Base-by-base conservation (phyloP, 1,140 invertebrate genomes). In the Neuroterus valhalla region DNA sequence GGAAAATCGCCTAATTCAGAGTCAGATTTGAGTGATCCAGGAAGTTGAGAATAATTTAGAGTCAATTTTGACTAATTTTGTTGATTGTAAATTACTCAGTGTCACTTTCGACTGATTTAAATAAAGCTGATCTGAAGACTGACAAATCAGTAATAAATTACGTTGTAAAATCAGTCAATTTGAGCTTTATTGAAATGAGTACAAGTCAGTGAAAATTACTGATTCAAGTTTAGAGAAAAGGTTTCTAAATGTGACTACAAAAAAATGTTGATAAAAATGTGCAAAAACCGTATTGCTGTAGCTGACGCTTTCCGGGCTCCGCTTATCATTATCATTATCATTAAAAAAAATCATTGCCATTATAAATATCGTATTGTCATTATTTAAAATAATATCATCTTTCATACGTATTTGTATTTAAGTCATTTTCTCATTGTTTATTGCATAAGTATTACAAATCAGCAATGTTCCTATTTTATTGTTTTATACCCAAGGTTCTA, bases 401-500 rank as follows among this genome's bases (percentile, higher is more conserved):
- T 73, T 77, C 45, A 77, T 68, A 72, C 69, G 68, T 77, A 43
- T 45, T 72, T 75, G 74, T 76, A 78, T 82, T 84, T 82, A 77
- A 80, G 77, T 79, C 79, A 80, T 62, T 82, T 77, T 78, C 77
- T 79, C 78, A 78, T 74, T 74, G 79, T 75, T 78, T 80, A 80
- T 80, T 74, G 78, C 82, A 81, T 81, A 82, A 79, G 79, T 81
- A 79, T 80, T 79, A 66, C 80, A 78, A 80, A 8, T 38, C 86
- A 86, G 85, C 78, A 78, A 86, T 86, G 82, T 86, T 87, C 82
- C 84, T 86, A 87, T 85, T 86, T 86, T 86, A 78, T 76, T 80
- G 66, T 83, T 84, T 84, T 80, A 81, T 84, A 84, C 78, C 74
- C 74, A 79, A 81, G 77, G 79, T 83, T 81, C 77, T 73, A 82